A percentile compares a stretch with the other conserved stretches of the same genome.
These are phyloP conservation scores for Herpetotheres cachinnans DNA, from an alignment of 2,113 vertebrate species.

Conservation along the genomic window DNA sequence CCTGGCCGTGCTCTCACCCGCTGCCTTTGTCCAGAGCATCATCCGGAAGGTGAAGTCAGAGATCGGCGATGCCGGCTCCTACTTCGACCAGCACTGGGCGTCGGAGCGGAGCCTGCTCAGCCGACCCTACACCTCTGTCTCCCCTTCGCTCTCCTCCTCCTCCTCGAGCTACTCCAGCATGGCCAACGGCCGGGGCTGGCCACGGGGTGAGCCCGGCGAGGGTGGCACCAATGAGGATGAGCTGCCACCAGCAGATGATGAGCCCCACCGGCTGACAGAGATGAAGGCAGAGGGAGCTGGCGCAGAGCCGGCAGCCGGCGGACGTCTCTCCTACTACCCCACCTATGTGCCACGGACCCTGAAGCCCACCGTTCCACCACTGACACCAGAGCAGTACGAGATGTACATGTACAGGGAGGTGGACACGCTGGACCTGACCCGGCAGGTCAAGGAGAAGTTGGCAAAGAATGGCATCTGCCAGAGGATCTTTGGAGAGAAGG, in stretches of 20 bases:
- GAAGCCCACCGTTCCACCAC: slow-evolving; percentile 91
- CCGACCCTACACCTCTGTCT: slow-evolving; percentile 86
- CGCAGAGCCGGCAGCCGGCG: slow-evolving; percentile 55
- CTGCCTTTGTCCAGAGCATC: slow-evolving; percentile 95
- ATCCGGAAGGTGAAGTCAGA: slow-evolving; percentile 97
- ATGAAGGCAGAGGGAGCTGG: slow-evolving; percentile 82
- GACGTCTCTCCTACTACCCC: slow-evolving; percentile 86
- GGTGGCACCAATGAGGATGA: slow-evolving; percentile 80
- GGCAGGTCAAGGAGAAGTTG: slow-evolving; percentile 98
- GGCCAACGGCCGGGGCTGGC: slow-evolving; percentile 81
- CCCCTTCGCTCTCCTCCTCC: slow-evolving; percentile 90
- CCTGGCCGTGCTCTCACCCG: slow-evolving; percentile 88
- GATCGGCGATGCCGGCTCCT: slow-evolving; percentile 90
- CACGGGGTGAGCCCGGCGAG: slow-evolving; percentile 77
- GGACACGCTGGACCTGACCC: slow-evolving; percentile 93
- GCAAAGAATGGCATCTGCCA: slow-evolving; percentile 99
- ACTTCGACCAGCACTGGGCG: slow-evolving; percentile 97
- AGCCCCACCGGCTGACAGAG: slow-evolving; percentile 77
- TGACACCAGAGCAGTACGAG: slow-evolving; percentile 97
- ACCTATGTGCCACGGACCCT: slow-evolving; percentile 89
- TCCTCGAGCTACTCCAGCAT: slow-evolving; percentile 85
- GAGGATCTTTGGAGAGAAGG: slow-evolving; percentile 99
- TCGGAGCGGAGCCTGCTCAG: slow-evolving; percentile 79
- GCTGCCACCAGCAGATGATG: slow-evolving; percentile 74
- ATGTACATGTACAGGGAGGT: slow-evolving; percentile 99